Percentiles rank a stretch among this genome's conserved stretches.
Evolutionary conservation across 2,797 vertebrate species (phyloP).

Genomic region (Ispidina picta): DNA sequence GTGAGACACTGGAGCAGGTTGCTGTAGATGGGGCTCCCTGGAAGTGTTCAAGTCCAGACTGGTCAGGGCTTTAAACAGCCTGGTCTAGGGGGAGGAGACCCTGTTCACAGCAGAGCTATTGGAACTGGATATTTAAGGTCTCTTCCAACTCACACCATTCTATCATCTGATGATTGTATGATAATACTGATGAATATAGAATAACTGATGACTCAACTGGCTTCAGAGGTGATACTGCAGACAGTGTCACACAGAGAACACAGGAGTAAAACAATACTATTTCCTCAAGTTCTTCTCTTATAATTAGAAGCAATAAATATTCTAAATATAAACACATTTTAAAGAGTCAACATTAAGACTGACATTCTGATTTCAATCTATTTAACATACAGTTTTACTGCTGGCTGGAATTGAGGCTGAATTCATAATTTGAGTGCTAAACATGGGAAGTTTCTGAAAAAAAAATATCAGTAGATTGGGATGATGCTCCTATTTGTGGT

Average conservation of each 20-base stretch:
- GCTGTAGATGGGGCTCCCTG: no score
- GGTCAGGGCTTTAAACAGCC: no score
- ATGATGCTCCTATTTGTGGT: not conserved
- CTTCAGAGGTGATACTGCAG: slow-evolving; percentile 43
- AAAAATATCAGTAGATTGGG: not conserved
- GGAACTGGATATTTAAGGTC: no score
- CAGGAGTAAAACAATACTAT: slow-evolving; percentile 4
- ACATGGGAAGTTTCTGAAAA: not conserved
- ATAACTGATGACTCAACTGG: slow-evolving; percentile 61
- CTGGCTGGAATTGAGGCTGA: not conserved
- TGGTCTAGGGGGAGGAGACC: no score
- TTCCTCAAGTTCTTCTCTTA: slow-evolving; percentile 24
- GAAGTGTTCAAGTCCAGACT: no score
- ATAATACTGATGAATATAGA: slow-evolving; percentile 56
- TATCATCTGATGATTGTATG: no score
- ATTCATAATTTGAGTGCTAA: not conserved
- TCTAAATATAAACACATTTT: not conserved
- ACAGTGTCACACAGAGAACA: not conserved
- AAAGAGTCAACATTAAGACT: not conserved
- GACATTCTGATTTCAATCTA: not conserved
- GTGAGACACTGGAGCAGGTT: no score
- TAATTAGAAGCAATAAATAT: slow-evolving; percentile 5
- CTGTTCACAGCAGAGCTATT: no score
- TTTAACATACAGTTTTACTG: not conserved
- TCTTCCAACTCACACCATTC: no score